Base-by-base conservation (phyloP, 2,797 vertebrate species). In the Lagodon rhomboides region DNA sequence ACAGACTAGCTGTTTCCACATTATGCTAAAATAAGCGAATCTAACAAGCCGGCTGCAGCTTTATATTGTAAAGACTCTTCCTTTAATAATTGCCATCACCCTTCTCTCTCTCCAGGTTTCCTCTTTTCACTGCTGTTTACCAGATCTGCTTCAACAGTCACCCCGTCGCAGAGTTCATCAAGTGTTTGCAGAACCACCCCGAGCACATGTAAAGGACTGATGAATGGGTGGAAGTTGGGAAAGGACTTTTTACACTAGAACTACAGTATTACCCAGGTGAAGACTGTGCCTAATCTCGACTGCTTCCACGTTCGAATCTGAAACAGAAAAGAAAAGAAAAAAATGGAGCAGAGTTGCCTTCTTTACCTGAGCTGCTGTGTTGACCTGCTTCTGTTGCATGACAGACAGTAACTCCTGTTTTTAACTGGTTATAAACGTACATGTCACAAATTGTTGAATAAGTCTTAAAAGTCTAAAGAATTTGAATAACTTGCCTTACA, bases 141-240 rank as follows among this genome's bases (percentile, higher is more conserved):
- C 94, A 91, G 91, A 96, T 99, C 92, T 99, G 98, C 93, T 99
- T 97, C 1, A 92, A 96, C 71, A 87, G 93, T 75, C 97, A 96
- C 82, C 95, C 97, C 0, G 96, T 99, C 43, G 84, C 92, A 12
- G 97, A 99, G 62, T 96, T 99, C 90, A 96, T 98, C 93, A 90
- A 13, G 12, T 99, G 97, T 80, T 95, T 99, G 85, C 98, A 99
- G 92, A 97, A 96, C 93, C 98, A 99, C 85, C 98, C 98, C 3
- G 97, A 97, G 76, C 98, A 99, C 91, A 92, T 96, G 88, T 99
- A 85, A 96, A 60, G 20, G 17, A 30, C 43, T 34, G 59, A 55
- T 12, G 64, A 68, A 47, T 22, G 67, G 60, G 49, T 54, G 43
- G 66, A 79, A 4, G 12, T 34, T 64, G 60, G 44, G 38, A 73